Evolutionary conservation across 1,140 invertebrate species (phyloP).

Genomic region (Epicauta chinensis): DNA sequence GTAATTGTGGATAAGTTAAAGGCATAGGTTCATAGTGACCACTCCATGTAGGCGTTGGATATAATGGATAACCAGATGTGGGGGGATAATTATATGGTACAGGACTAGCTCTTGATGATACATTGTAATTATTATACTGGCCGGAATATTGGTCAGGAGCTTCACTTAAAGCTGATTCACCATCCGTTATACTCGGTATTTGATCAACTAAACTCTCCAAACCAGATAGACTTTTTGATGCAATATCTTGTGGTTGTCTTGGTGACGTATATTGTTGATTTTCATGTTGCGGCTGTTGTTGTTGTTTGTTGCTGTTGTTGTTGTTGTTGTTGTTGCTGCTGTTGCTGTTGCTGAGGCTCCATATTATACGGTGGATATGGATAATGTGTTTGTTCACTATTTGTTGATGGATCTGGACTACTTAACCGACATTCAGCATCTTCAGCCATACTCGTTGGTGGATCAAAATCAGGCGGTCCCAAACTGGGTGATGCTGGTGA

Average conservation of each 20-base stretch:
- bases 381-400: slow-evolving; percentile 38
- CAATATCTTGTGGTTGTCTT: slow-evolving; percentile 61
- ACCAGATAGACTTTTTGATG: slow-evolving; percentile 81
- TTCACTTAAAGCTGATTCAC: slow-evolving; percentile 41
- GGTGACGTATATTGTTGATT: slow-evolving; percentile 53
- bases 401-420: slow-evolving; percentile 44
- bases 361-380: slow-evolving; percentile 36
- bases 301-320: slow-evolving; percentile 53
- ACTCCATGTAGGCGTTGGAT: slow-evolving; percentile 41
- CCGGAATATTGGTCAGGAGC: slow-evolving; percentile 34
- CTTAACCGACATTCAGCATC: slow-evolving; percentile 50
- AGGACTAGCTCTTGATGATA: slow-evolving; percentile 36
- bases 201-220: slow-evolving; percentile 85
- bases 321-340: slow-evolving; percentile 39
- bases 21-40: slow-evolving; percentile 39
- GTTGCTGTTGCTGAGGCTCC: slow-evolving; percentile 27
- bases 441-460: slow-evolving; percentile 56
- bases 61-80: slow-evolving; percentile 36
- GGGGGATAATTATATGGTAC: slow-evolving; percentile 39
- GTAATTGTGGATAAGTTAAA: slow-evolving; percentile 38
- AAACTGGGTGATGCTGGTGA: slow-evolving; percentile 60
- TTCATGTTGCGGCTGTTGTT: slow-evolving; percentile 39
- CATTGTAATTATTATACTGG: slow-evolving; percentile 35
- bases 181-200: slow-evolving; percentile 79
- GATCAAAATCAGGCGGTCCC: slow-evolving; percentile 71